Base-by-base conservation (phyloP, 2,888 invertebrate species). In the Abrostola tripartita region DNA sequence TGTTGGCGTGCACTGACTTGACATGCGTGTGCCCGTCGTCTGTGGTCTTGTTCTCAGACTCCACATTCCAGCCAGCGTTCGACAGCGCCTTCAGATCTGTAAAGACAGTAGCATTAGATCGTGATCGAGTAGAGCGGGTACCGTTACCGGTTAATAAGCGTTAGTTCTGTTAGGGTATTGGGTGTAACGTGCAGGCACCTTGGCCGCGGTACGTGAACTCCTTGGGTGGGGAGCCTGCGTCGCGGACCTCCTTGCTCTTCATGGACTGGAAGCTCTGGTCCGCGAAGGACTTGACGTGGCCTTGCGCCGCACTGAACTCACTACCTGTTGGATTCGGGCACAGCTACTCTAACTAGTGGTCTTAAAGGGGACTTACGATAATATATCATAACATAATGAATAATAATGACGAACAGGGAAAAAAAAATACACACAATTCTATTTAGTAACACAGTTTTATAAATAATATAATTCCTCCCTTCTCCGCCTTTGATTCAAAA, bases 211-310 rank as follows among this genome's bases (percentile, higher is more conserved):
- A 94, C 77, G 88, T 81, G 90, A 91, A 93, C 86, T 96, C 96
- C 89, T 96, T 95, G 62, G 96, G 96, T 37, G 97, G 97, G 65
- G 97, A 97, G 90, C 96, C 96, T 24, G 97, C 97, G 87, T 97
- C 97, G 65, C 97, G 95, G 70, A 97, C 96, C 92, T 97, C 97
- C 93, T 97, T 97, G 81, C 96, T 96, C 93, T 97, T 97, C 89
- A 97, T 95, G 73, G 96, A 96, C 88, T 97, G 95, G 92, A 97
- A 97, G 87, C 96, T 97, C 91, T 97, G 97, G 91, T 97, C 97
- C 58, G 95, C 95, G 83, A 97, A 94, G 11, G 96, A 96, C 85
- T 96, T 96, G 59, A 97, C 96, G 88, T 97, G 97, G 79, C 94
- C 95, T 77, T 95, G 94, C 76, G 90, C 81, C 81, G 91, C 85